A percentile compares a stretch with the other conserved stretches of the same genome.
phyloP scores from a whole-genome alignment of 2,113 vertebrate species.

The zebrafish (Danio rerio) region GRCz12tu NC_133185.1:5069001-5069500 shows the following conservation, averaged over 20 bases:
- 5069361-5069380: too few relatives aligned
- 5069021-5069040: conserved; percentile 10
- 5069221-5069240: conserved; percentile 3
- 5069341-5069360: too few relatives aligned
- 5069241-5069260: not conserved
- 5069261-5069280: not conserved
- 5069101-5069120: not conserved
- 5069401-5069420: too few relatives aligned
- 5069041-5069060: not conserved
- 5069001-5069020: conserved; percentile 10
- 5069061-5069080: not conserved
- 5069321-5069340: too few relatives aligned
- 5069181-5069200: not conserved
- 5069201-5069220: not conserved
- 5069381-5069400: too few relatives aligned
- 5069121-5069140: not conserved
- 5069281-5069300: not conserved
- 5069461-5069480: too few relatives aligned
- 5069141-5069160: conserved; percentile 1
- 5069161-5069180: not conserved
- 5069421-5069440: too few relatives aligned
- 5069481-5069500: too few relatives aligned
- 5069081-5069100: not conserved
- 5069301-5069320: too few relatives aligned
- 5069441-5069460: too few relatives aligned